These are phyloP conservation scores for Drosophila micromelanica DNA, from an alignment of 1,140 invertebrate genomes.

Conservation along the genomic window DNA sequence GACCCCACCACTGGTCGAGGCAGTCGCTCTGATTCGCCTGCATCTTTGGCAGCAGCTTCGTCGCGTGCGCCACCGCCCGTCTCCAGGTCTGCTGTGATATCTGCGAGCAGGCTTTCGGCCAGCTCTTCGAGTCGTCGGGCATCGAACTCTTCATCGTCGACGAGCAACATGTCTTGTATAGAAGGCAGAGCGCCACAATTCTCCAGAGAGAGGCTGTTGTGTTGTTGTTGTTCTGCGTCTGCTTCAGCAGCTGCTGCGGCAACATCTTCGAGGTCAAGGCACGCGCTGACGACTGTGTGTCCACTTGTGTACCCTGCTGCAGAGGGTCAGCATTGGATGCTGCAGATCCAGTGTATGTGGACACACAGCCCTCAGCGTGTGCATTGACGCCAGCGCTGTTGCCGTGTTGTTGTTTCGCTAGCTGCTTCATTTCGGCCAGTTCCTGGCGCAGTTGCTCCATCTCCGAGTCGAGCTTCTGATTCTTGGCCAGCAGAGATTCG, in stretches of 20 bases:
- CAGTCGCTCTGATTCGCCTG: conserved; percentile 82
- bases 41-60: conserved; percentile 83
- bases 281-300: conserved; percentile 85
- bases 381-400: conserved; percentile 74
- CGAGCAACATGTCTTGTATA: conserved; percentile 91
- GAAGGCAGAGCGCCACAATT: conserved; percentile 90
- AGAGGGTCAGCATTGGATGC: conserved; percentile 90
- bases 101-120: conserved; percentile 91
- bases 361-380: conserved; percentile 86
- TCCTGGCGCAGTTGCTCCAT: conserved; percentile 85
- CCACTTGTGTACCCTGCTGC: conserved; percentile 90
- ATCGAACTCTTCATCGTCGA: conserved; percentile 88
- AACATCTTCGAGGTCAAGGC: conserved; percentile 47
- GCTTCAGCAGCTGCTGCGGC: conserved; percentile 67
- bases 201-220: conserved; percentile 87
- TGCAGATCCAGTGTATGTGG: conserved; percentile 88
- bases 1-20: conserved; percentile 90
- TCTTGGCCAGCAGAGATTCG: conserved; percentile 88
- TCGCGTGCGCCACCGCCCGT: conserved; percentile 86
- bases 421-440: conserved; percentile 73
- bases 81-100: conserved; percentile 91
- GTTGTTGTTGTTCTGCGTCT: no score
- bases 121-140: conserved; percentile 90
- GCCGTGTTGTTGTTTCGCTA: conserved; percentile 46
- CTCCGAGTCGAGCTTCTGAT: conserved; percentile 86